Base-by-base conservation (phyloP, 1,140 invertebrate species). In the Chrysomallon squamiferum region DNA sequence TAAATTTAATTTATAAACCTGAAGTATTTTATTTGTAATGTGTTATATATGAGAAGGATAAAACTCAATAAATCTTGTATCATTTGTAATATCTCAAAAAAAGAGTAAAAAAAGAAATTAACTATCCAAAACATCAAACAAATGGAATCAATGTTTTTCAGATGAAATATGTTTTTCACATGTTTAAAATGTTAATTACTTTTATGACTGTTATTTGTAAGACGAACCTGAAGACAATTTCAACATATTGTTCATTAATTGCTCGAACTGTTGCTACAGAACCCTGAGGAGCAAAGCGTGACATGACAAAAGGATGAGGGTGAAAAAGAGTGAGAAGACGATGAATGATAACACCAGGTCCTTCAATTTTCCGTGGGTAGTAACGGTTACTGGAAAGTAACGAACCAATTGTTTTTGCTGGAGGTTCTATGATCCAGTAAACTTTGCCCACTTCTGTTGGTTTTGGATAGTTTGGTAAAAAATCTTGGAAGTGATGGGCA, bases 201-300 rank as follows among this genome's bases (percentile, higher is more conserved):
- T n/a, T n/a, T n/a, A n/a, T n/a, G n/a, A n/a, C n/a, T n/a, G n/a
- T n/a, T n/a, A n/a, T n/a, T n/a, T n/a, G n/a, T n/a, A n/a, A 38
- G 6, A 7, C 35, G 15, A 38, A 86, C 86, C 86, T 84, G 69
- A 86, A 85, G 22, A 80, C 64, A 52, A 87, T 82, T 41, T 86
- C 83, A 32, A 86, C 52, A 64, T 75, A 84, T 58, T 80, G 62
- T 29, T 79, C 71, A 69, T 78, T 83, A 25, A 70, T 64, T 6
- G 84, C 85, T 63, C 82, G 52, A 0, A 86, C 63, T 60, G 74
- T 68, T 18, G 80, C 83, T 13, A 77, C 64, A n/a, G 74, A 73
- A 13, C 86, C 85, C 52, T 81, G 77, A 7, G 86, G 84, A 11
- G 76, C 68, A 72, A 86, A 86, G 15, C 86, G 68, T n/a, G 77